Conservation (phyloP, 2,797 vertebrate genomes). For the Zonotrichia albicollis region DNA sequence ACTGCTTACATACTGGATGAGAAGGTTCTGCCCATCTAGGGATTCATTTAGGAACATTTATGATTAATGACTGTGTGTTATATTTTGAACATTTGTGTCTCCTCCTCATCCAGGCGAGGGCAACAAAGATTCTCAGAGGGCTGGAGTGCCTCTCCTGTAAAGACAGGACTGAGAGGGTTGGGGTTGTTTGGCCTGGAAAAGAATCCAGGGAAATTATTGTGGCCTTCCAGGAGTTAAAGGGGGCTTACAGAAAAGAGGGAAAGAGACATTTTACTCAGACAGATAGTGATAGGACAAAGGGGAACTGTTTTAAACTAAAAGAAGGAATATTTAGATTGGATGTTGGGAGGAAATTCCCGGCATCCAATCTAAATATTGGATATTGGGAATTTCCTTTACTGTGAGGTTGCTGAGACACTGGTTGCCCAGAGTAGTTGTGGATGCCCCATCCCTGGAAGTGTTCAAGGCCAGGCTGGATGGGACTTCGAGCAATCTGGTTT, state of each 20-base stretch:
- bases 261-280: neutral
- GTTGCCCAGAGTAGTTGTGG: neutral
- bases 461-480: neutral
- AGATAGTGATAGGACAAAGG: neutral
- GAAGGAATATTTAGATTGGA: neutral
- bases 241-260: neutral
- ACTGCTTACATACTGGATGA: neutral
- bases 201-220: neutral
- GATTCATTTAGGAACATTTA: neutral
- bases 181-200: neutral
- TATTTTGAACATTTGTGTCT: neutral
- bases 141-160: neutral
- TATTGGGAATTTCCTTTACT: neutral
- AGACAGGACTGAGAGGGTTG: neutral
- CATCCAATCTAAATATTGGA: neutral
- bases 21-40: neutral
- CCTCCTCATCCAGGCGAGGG: neutral
- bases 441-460: neutral
- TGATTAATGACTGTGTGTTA: neutral
- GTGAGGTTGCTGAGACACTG: neutral
- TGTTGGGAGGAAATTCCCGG: neutral
- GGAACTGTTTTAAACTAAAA: neutral
- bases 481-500: neutral
- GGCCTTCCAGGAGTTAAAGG: neutral
- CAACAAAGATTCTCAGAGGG: neutral